Percentiles rank a stretch among this genome's conserved stretches.
Conservation (phyloP, 1,140 invertebrate genomes). For the Proctacanthus coquilletti region DNA sequence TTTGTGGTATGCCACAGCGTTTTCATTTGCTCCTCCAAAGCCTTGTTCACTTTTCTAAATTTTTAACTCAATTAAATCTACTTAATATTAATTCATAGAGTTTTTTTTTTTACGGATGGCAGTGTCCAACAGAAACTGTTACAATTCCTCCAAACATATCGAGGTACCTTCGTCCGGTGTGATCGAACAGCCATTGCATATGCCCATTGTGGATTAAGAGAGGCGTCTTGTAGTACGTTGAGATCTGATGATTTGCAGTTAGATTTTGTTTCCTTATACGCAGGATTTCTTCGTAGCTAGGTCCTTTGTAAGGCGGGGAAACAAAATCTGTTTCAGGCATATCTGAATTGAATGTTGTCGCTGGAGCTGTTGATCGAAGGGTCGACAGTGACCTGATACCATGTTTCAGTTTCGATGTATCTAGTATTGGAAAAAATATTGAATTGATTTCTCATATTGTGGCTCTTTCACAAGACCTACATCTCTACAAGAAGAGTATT, state of each 20-base stretch:
- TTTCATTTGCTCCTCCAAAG: conserved; percentile 58
- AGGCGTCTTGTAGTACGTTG: conserved; percentile 68
- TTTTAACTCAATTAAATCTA: not conserved
- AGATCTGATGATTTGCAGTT: conserved; percentile 53
- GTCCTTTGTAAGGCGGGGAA: conserved; percentile 33
- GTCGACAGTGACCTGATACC: too few relatives aligned
- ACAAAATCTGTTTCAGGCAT: conserved; percentile 6
- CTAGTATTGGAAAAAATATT: too few relatives aligned
- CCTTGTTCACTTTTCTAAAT: conserved; percentile 55
- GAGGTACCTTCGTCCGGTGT: conserved; percentile 70
- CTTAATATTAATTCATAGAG: not conserved
- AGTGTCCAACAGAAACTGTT: conserved; percentile 94
- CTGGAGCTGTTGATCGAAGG: not conserved
- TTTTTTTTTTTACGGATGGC: conserved; percentile 72
- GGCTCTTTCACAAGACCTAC: too few relatives aligned
- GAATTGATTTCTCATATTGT: too few relatives aligned
- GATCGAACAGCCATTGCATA: conserved; percentile 87
- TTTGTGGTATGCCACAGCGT: conserved; percentile 84
- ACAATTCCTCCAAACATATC: conserved; percentile 94
- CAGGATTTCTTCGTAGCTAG: conserved; percentile 38
- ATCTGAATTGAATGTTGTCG: not conserved
- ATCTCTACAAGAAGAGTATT: too few relatives aligned
- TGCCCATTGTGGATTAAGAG: conserved; percentile 71
- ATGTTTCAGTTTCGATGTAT: too few relatives aligned
- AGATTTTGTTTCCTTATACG: conserved; percentile 44